Percentiles rank a stretch among this genome's conserved stretches.
These are phyloP conservation scores for Diadema setosum DNA, from an alignment of 35 echinoderm and acorn worm genomes.

Conservation along the genomic window DNA sequence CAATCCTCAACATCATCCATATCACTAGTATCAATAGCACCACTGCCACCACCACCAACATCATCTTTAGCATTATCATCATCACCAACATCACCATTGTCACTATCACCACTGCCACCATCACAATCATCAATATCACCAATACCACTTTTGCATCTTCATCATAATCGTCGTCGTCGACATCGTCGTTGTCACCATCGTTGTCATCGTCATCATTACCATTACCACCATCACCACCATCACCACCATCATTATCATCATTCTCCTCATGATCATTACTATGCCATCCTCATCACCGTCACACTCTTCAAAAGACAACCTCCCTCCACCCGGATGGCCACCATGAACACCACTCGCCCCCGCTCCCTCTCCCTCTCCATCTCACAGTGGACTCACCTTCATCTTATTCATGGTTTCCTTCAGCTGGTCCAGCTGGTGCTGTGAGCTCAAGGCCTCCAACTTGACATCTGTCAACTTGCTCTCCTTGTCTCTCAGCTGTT, in stretches of 20 bases:
- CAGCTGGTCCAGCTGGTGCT: slow-evolving; percentile 94
- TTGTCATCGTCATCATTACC: background rate
- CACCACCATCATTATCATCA: background rate
- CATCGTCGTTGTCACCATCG: background rate
- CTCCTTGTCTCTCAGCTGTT: slow-evolving; percentile 87
- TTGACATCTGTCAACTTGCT: slow-evolving; percentile 90
- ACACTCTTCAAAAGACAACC: background rate
- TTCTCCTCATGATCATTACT: background rate
- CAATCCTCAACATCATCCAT: background rate
- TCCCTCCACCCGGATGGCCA: background rate
- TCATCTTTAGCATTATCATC: background rate
- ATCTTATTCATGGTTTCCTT: slow-evolving; percentile 94
- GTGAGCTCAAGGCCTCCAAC: slow-evolving; percentile 85
- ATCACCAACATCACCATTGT: background rate
- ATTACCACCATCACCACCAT: background rate
- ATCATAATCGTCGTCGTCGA: background rate
- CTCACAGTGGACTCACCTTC: slow-evolving; percentile 51
- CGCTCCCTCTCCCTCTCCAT: background rate
- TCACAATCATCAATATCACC: background rate
- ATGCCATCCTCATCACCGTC: background rate
- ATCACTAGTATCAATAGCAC: background rate
- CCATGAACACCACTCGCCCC: background rate
- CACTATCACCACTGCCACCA: background rate
- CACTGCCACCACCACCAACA: background rate
- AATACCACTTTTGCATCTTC: background rate